A percentile compares a stretch with the other conserved stretches of the same genome.
Evolutionary conservation across 2,888 invertebrate genomes (phyloP).

Genomic region (Nephrocerus scutellatus): DNA sequence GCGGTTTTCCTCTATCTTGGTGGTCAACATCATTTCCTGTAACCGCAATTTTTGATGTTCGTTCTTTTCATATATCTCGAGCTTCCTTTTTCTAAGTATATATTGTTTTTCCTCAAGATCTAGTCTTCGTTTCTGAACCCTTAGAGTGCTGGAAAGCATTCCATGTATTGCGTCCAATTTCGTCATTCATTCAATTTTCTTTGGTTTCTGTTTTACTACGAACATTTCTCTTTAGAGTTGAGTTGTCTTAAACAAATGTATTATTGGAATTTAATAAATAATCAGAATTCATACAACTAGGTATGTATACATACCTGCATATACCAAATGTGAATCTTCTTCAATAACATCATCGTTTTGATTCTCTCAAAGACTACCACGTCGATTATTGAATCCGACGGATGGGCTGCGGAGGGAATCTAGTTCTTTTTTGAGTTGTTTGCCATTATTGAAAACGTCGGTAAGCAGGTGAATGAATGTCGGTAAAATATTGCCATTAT

Average conservation of each 20-base stretch:
- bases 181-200: constrained; percentile 3
- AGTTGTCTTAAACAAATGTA: not conserved
- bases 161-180: too few species aligned
- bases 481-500: too few species aligned
- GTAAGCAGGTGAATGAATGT: too few species aligned
- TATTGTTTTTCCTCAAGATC: constrained; percentile 1
- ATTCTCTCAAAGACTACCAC: too few species aligned
- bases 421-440: too few species aligned
- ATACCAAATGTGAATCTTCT: not conserved
- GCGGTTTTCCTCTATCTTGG: constrained; percentile 1
- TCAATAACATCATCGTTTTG: not conserved
- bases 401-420: too few species aligned
- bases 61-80: not conserved
- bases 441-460: too few species aligned
- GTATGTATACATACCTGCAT: not conserved
- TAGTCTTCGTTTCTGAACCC: not conserved
- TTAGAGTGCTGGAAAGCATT: too few species aligned
- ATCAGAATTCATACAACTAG: not conserved
- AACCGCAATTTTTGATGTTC: not conserved
- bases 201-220: constrained; percentile 1
- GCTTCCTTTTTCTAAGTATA: not conserved
- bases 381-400: too few species aligned
- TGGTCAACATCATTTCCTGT: constrained; percentile 2
- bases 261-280: not conserved
- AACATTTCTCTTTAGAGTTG: not conserved